phyloP scores from a whole-genome alignment of 2,888 invertebrate species.

The Salpingus planirostris region DNA sequence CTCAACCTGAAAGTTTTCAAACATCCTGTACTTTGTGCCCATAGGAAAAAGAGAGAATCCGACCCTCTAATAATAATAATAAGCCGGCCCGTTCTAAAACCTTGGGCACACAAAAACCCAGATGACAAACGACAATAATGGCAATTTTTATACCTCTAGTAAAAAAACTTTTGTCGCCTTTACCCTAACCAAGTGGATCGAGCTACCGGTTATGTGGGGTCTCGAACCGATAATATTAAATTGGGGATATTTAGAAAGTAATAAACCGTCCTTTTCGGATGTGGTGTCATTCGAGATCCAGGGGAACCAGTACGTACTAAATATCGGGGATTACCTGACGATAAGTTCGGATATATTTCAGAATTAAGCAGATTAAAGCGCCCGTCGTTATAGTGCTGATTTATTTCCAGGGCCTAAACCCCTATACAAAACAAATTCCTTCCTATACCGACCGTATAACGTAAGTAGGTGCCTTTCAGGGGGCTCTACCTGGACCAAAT shows the following conservation, averaged over 20 bases:
- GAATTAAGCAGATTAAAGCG: conserved; percentile 25
- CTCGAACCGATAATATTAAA: conserved; percentile 1
- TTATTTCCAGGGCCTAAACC: no score
- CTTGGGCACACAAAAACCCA: conserved; percentile 26
- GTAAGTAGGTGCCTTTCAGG: no score
- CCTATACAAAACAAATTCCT: no score
- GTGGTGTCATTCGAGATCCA: conserved; percentile 17
- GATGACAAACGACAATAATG: conserved; percentile 36
- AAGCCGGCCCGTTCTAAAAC: conserved; percentile 31
- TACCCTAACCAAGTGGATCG: neutral
- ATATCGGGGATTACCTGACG: conserved; percentile 14
- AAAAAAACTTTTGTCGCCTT: neutral
- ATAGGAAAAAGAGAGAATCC: conserved; percentile 17
- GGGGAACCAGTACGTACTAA: neutral
- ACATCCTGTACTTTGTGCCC: conserved; percentile 38
- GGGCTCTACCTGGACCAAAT: no score
- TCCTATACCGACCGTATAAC: no score
- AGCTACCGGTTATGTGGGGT: neutral
- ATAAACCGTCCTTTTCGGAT: conserved; percentile 23
- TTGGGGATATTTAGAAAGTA: conserved; percentile 25
- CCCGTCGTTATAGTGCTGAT: conserved; percentile 4
- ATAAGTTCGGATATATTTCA: conserved; percentile 27
- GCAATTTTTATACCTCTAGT: conserved; percentile 33
- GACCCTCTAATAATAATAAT: no score
- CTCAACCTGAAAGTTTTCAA: conserved; percentile 28